Evolutionary conservation across 2,888 invertebrate species (phyloP).

Genomic region (Oligia latruncula): DNA sequence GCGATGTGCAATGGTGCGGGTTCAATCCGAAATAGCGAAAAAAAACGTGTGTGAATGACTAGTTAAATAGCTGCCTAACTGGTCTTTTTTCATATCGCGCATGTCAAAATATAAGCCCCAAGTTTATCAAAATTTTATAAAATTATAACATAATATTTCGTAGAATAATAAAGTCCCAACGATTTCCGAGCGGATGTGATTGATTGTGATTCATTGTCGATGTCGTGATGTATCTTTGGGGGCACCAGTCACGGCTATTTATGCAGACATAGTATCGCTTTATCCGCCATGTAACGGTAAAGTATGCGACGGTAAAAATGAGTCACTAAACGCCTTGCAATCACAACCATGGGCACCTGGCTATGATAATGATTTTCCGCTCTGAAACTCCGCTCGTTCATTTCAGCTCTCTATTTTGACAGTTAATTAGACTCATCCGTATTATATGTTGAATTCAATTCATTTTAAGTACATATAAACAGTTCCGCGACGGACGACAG

Average conservation of each 20-base stretch:
- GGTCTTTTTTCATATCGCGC: not conserved
- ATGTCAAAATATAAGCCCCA: not conserved
- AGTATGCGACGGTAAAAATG: slow-evolving; percentile 69
- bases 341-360: slow-evolving; percentile 74
- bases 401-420: slow-evolving; percentile 49
- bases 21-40: not conserved
- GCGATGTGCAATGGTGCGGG: not conserved
- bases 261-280: slow-evolving; percentile 51
- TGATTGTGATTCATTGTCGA: slow-evolving; percentile 42
- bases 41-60: not conserved
- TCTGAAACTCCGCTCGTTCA: slow-evolving; percentile 73
- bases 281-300: slow-evolving; percentile 77
- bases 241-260: slow-evolving; percentile 29
- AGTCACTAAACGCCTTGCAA: slow-evolving; percentile 74
- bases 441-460: slow-evolving; percentile 25
- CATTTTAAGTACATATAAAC: not conserved
- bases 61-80: not conserved
- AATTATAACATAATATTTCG: slow-evolving; percentile 12
- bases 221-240: slow-evolving; percentile 20
- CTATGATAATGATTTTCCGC: slow-evolving; percentile 83
- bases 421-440: slow-evolving; percentile 33
- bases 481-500: not conserved
- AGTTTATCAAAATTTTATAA: slow-evolving; percentile 17
- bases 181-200: slow-evolving; percentile 49
- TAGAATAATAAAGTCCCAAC: slow-evolving; percentile 20